Base-by-base conservation (phyloP, 2,797 vertebrate species). In the Melanotaenia boesemani region DNA sequence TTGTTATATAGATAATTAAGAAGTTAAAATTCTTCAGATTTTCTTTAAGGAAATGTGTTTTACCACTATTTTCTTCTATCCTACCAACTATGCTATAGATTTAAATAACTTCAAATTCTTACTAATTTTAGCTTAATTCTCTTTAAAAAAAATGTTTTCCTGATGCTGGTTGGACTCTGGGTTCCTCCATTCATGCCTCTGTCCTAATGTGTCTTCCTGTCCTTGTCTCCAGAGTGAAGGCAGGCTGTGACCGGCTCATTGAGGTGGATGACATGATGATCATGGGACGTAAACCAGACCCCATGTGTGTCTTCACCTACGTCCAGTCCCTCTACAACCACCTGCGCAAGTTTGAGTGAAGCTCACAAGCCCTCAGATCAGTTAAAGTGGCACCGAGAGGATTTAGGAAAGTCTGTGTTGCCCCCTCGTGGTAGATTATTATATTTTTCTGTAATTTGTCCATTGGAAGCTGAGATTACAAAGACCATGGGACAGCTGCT, bases 191-290 rank as follows among this genome's bases (percentile, higher is more conserved):
- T n/a, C n/a, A n/a, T 2, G 2, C 9, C 8, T 41, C 20, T 26
- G 5, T 4, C 37, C 61, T 74, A 26, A 75, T 32, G 15, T 41
- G 57, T 58, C 13, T 63, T 36, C 79, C 5, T 64, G 9, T 59
- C 11, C 79, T 44, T 64, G 24, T 59, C 39, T 76, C 41, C 93
- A 99, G 98, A 88, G 92, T 88, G 28, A 96, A 96, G 93, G 97
- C 97, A 3, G 93, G 95, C 87, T 99, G 98, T 0, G 97, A 99
- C 81, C 96, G 98, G 50, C 95, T 99, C 70, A 99, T 99, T 11
- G 98, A 99, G 91, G 98, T 99, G 91, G 98, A 99, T 24, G 98
- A 99, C 82, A 99, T 99, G 98, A 96, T 99, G 95, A 89, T 96
- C 88, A 99, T 99, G 98, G 97, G 98, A 20, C 95, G 92, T 67